Conservation (phyloP, 1,140 invertebrate genomes). For the Zelostemma sp. region DNA sequence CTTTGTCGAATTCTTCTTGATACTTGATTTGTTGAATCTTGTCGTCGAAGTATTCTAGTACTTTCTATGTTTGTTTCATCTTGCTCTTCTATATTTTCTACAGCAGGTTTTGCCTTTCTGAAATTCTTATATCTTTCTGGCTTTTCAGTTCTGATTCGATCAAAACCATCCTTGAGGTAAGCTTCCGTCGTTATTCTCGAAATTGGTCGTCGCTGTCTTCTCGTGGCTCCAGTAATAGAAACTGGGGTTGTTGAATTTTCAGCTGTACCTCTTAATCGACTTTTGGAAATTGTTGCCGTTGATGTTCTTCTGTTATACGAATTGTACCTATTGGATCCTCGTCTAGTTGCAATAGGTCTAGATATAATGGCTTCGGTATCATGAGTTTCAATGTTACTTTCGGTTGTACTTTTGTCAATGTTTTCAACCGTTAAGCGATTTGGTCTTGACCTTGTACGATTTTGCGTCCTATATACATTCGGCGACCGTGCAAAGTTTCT, state of each 20-base stretch:
- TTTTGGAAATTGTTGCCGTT: constrained; percentile 17
- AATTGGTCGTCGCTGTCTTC: constrained; percentile 43
- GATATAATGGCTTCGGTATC: constrained; percentile 41
- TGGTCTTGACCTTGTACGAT: constrained; percentile 54
- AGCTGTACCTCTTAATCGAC: constrained; percentile 20
- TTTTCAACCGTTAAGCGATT: constrained; percentile 43
- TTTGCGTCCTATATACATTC: constrained; percentile 50
- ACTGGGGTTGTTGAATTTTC: constrained; percentile 1
- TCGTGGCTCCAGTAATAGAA: constrained; percentile 20
- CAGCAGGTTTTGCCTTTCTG: constrained; percentile 26
- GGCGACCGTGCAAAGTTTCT: constrained; percentile 66
- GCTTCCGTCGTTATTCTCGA: constrained; percentile 30
- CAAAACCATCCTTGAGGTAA: constrained; percentile 33
- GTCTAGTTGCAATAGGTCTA: constrained; percentile 38
- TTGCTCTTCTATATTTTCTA: constrained; percentile 25
- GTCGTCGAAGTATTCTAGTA: constrained; percentile 44
- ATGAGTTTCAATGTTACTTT: not conserved
- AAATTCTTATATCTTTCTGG: constrained; percentile 18
- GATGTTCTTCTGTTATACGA: constrained; percentile 27
- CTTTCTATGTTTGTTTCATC: constrained; percentile 42
- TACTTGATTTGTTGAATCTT: not conserved
- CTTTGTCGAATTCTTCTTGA: not conserved
- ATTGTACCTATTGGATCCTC: constrained; percentile 56
- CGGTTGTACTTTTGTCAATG: constrained; percentile 19
- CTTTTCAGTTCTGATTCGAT: constrained; percentile 39